A percentile compares a stretch with the other conserved stretches of the same genome.
These are phyloP conservation scores for Spodoptera litura DNA, from an alignment of 1,140 invertebrate genomes.

Conservation along the genomic window DNA sequence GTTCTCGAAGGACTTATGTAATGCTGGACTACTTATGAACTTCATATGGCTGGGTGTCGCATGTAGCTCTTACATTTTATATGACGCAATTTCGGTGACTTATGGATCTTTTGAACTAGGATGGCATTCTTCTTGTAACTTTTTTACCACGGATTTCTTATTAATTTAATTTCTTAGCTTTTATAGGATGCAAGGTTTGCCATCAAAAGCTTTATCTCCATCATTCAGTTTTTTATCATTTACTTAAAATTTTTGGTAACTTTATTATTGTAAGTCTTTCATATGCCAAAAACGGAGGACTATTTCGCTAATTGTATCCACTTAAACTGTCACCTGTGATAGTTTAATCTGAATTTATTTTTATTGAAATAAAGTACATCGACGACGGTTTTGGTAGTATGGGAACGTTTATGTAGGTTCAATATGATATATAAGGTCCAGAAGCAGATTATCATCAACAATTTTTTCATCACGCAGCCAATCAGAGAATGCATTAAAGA, in stretches of 20 bases:
- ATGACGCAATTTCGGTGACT: too few species aligned
- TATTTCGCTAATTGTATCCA: constrained; percentile 8
- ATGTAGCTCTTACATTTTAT: too few species aligned
- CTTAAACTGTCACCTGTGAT: constrained; percentile 1
- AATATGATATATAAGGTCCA: not conserved
- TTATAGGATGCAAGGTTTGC: too few species aligned
- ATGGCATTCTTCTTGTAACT: too few species aligned
- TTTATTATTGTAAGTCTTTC: not conserved
- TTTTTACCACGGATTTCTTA: too few species aligned
- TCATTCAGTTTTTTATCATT: too few species aligned
- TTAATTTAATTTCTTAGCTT: too few species aligned
- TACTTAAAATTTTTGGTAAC: not conserved
- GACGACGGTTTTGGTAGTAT: not conserved
- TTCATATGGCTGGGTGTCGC: too few species aligned
- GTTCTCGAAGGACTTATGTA: constrained; percentile 29
- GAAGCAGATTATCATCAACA: not conserved
- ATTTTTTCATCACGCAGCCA: not conserved
- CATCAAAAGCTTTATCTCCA: too few species aligned
- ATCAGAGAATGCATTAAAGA: too few species aligned
- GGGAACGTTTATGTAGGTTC: too few species aligned
- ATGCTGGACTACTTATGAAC: constrained; percentile 11
- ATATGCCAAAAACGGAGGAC: not conserved
- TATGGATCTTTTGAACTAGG: too few species aligned
- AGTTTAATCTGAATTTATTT: constrained; percentile 43
- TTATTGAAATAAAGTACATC: constrained; percentile 7